Conservation (phyloP, 2,113 vertebrate genomes). For the Entosphenus tridentatus region DNA sequence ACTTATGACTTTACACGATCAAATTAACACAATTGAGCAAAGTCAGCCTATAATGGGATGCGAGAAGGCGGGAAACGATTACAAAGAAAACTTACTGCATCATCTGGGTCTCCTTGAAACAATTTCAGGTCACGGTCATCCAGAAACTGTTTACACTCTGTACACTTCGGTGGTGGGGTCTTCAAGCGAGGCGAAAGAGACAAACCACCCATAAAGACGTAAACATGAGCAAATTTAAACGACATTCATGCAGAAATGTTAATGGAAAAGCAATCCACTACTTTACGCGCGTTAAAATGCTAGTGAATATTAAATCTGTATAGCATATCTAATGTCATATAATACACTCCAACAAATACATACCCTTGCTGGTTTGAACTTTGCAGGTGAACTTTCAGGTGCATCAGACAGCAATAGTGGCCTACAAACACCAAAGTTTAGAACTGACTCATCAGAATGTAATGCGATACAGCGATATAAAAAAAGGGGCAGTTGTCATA, state of each 20-base stretch:
- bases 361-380: neutral
- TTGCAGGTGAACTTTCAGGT: too few relatives aligned
- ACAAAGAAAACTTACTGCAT: slow-evolving; percentile 25
- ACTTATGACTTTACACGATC: too few relatives aligned
- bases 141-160: slow-evolving; percentile 62
- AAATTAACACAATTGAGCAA: too few relatives aligned
- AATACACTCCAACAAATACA: neutral
- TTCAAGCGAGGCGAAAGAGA: slow-evolving; percentile 12
- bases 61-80: neutral
- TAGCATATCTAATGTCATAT: neutral
- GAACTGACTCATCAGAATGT: too few relatives aligned
- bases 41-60: too few relatives aligned
- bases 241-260: neutral
- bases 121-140: slow-evolving; percentile 79
- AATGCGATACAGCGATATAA: too few relatives aligned
- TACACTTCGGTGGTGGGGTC: slow-evolving; percentile 50
- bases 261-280: neutral
- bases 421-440: too few relatives aligned
- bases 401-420: too few relatives aligned
- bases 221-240: neutral
- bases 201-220: accelerated
- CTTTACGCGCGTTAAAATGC: accelerated
- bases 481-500: too few relatives aligned
- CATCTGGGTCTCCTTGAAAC: slow-evolving; percentile 59
- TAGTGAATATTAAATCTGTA: neutral